These are phyloP conservation scores for Myotis brandtii DNA, from an alignment of 2,113 vertebrate species.

Conservation along the genomic window DNA sequence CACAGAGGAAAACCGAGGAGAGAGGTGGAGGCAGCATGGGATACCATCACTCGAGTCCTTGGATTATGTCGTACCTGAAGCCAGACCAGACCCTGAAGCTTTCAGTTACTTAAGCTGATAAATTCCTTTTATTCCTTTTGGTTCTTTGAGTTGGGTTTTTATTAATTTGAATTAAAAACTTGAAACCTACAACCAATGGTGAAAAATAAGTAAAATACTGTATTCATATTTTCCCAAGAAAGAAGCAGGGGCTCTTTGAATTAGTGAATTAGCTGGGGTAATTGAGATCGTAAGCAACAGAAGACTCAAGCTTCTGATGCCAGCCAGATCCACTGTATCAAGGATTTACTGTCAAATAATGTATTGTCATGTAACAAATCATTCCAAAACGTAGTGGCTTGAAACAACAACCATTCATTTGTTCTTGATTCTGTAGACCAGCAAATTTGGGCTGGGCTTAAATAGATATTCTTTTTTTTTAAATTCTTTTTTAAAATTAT, in stretches of 20 bases:
- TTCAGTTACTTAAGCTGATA: neutral
- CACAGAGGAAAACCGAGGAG: neutral
- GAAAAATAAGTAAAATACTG: neutral
- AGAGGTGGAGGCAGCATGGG: neutral
- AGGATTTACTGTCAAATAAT: neutral
- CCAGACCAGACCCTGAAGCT: neutral
- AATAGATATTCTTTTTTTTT: neutral
- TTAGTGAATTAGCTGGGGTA: neutral
- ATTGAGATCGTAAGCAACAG: neutral
- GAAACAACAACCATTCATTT: neutral
- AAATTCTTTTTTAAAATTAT: neutral
- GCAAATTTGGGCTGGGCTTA: neutral
- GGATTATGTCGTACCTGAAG: neutral
- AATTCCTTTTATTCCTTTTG: conserved; percentile 3
- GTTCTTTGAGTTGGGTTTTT: neutral
- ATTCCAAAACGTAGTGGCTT: neutral
- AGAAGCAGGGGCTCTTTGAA: conserved; percentile 12
- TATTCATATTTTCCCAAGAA: conserved; percentile 16
- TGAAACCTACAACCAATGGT: neutral
- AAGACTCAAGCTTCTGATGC: neutral
- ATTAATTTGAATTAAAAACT: neutral
- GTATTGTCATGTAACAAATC: neutral
- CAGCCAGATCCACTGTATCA: neutral
- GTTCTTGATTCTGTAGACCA: neutral
- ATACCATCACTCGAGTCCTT: neutral